Percentiles rank a stretch among this genome's conserved stretches.
Conservation (phyloP, 2,113 vertebrate genomes). For the Stigmatopora argus region DNA sequence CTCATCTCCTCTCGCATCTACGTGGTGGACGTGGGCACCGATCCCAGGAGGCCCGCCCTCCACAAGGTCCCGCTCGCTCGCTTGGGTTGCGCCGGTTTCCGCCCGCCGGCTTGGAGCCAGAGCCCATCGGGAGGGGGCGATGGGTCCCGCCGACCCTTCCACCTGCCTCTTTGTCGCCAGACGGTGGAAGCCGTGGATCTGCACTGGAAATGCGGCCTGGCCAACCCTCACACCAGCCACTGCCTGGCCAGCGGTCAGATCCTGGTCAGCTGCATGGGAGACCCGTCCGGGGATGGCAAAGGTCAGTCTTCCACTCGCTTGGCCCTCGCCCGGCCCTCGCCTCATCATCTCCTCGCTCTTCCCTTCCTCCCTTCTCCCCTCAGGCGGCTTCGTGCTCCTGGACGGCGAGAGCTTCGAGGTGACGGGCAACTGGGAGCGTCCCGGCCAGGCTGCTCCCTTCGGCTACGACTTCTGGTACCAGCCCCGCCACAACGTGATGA, state of each 20-base stretch:
- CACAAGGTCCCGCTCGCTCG: too few species aligned
- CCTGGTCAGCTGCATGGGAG: slow-evolving; percentile 86
- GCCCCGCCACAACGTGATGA: slow-evolving; percentile 87
- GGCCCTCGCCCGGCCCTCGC: too few species aligned
- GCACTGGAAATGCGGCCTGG: slow-evolving; percentile 74
- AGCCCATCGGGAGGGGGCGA: too few species aligned
- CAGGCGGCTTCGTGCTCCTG: slow-evolving; percentile 84
- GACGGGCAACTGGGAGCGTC: slow-evolving; percentile 82
- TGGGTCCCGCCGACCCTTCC: too few species aligned
- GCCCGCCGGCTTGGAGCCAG: too few species aligned
- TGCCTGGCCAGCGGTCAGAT: slow-evolving; percentile 85
- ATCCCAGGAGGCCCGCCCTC: slow-evolving; percentile 69
- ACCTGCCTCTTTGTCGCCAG: slow-evolving; percentile 59
- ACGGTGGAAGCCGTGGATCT: slow-evolving; percentile 79
- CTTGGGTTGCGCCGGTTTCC: too few species aligned
- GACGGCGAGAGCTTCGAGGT: slow-evolving; percentile 89
- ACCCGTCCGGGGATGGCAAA: slow-evolving; percentile 80
- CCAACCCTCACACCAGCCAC: slow-evolving; percentile 83
- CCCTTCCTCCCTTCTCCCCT: neutral
- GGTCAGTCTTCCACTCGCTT: slow-evolving; percentile 61
- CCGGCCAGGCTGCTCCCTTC: slow-evolving; percentile 63
- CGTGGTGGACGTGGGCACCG: slow-evolving; percentile 77
- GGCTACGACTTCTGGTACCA: slow-evolving; percentile 98
- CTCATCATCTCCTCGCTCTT: too few species aligned
- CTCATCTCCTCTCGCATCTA: slow-evolving; percentile 88